Evolutionary conservation across 2,113 vertebrate species (phyloP).

Genomic region (Glaucomys volans): DNA sequence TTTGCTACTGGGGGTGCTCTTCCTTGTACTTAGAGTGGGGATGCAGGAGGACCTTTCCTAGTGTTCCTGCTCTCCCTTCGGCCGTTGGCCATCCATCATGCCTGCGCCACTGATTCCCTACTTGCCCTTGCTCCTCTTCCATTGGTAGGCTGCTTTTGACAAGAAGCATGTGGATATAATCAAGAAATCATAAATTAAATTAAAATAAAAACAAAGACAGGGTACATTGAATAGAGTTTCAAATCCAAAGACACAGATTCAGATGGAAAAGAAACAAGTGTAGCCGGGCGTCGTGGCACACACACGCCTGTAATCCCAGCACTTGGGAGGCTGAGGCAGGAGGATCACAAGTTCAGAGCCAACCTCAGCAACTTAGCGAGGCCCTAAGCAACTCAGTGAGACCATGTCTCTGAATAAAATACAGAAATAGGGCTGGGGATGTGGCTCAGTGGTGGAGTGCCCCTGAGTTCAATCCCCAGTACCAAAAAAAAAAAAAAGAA

Average conservation of each 20-base stretch:
- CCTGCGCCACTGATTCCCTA: not conserved
- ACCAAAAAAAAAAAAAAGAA: too few relatives aligned
- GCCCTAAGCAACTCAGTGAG: too few relatives aligned
- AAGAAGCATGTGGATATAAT: not conserved
- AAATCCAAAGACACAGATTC: not conserved
- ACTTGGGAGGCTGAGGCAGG: too few relatives aligned
- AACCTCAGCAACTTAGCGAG: too few relatives aligned
- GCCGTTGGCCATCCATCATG: not conserved
- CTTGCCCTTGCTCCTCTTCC: not conserved
- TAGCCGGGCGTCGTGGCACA: too few relatives aligned
- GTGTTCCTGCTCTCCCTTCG: not conserved
- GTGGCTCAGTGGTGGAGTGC: too few relatives aligned
- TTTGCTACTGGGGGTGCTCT: not conserved
- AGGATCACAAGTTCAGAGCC: too few relatives aligned
- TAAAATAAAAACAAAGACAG: not conserved
- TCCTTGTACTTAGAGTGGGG: not conserved
- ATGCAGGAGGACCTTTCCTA: not conserved
- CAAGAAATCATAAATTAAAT: too few relatives aligned
- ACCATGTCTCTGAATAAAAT: too few relatives aligned
- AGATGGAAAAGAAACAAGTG: not conserved
- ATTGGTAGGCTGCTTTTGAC: not conserved
- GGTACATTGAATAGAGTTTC: not conserved
- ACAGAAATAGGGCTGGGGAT: too few relatives aligned
- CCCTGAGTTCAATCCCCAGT: too few relatives aligned
- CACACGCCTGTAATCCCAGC: too few relatives aligned